Percentiles rank a stretch among this genome's conserved stretches.
Evolutionary conservation across 2,113 vertebrate genomes (phyloP).

Genomic region (Gulo gulo): DNA sequence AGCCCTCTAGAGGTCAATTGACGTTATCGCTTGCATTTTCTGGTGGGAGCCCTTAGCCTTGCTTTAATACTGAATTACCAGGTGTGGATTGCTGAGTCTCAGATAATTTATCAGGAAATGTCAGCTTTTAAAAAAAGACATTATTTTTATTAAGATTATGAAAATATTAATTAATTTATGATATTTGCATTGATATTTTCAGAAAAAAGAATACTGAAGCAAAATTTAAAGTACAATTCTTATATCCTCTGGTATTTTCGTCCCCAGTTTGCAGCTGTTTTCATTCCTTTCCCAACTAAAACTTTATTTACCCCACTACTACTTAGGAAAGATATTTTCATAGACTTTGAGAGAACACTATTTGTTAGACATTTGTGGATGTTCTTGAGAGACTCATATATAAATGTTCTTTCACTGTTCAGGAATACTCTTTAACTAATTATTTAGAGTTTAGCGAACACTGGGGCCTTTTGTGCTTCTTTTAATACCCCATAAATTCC

Average conservation of each 20-base stretch:
- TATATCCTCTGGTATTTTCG: background rate
- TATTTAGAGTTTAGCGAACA: background rate
- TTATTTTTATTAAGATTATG: background rate
- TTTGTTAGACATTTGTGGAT: background rate
- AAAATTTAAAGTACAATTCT: background rate
- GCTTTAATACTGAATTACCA: background rate
- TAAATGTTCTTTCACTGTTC: background rate
- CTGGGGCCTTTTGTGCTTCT: background rate
- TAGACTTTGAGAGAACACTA: background rate
- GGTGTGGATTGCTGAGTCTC: background rate
- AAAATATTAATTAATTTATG: background rate
- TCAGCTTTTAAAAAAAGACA: background rate
- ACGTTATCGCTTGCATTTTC: background rate
- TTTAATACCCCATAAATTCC: background rate
- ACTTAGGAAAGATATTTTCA: background rate
- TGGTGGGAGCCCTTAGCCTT: background rate
- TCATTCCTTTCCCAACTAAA: background rate
- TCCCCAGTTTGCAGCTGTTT: background rate
- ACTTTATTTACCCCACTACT: background rate
- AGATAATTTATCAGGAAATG: background rate
- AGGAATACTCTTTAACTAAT: background rate
- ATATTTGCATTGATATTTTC: background rate
- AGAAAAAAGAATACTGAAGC: background rate
- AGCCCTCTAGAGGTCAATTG: constrained; percentile 53
- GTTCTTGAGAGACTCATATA: background rate